A percentile compares a stretch with the other conserved stretches of the same genome.
Conservation (phyloP, 30 jellyfish, hydroid and myxozoan genomes). For the Turritopsis rubra region DNA sequence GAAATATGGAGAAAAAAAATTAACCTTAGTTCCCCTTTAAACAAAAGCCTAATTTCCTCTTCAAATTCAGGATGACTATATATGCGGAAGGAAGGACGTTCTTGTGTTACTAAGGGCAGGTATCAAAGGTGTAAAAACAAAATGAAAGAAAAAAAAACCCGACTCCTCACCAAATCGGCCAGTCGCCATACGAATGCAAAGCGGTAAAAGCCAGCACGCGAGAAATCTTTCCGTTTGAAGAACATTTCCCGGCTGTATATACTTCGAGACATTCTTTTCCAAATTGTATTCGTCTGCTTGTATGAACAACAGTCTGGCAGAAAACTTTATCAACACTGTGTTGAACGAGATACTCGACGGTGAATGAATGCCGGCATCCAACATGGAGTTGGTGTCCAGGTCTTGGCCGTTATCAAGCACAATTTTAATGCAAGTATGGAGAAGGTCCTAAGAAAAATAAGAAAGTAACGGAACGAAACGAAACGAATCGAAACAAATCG, state of each 20-base stretch:
- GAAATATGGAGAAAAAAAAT: no score
- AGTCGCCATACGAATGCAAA: slow-evolving; percentile 84
- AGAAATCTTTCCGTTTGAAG: slow-evolving; percentile 51
- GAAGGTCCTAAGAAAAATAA: slow-evolving; percentile 14
- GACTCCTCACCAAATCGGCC: slow-evolving; percentile 70
- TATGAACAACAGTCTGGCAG: slow-evolving; percentile 51
- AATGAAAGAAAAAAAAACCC: neutral
- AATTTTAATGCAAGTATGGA: slow-evolving; percentile 23
- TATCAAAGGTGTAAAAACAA: no score
- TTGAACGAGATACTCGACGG: slow-evolving; percentile 27
- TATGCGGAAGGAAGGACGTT: no score
- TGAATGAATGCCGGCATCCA: slow-evolving; percentile 13
- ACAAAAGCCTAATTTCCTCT: no score
- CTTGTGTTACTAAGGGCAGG: neutral
- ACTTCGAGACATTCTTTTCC: slow-evolving; percentile 17
- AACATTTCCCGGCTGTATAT: slow-evolving; percentile 9
- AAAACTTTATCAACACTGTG: slow-evolving; percentile 67
- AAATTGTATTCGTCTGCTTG: slow-evolving; percentile 21
- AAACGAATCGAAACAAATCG: neutral
- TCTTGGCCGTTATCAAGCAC: slow-evolving; percentile 13
- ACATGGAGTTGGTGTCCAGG: neutral
- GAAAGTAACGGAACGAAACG: neutral
- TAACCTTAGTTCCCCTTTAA: no score
- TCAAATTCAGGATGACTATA: no score
- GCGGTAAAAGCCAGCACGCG: slow-evolving; percentile 83